phyloP scores from a whole-genome alignment of 2,113 vertebrate species.

The Strigops habroptila region DNA sequence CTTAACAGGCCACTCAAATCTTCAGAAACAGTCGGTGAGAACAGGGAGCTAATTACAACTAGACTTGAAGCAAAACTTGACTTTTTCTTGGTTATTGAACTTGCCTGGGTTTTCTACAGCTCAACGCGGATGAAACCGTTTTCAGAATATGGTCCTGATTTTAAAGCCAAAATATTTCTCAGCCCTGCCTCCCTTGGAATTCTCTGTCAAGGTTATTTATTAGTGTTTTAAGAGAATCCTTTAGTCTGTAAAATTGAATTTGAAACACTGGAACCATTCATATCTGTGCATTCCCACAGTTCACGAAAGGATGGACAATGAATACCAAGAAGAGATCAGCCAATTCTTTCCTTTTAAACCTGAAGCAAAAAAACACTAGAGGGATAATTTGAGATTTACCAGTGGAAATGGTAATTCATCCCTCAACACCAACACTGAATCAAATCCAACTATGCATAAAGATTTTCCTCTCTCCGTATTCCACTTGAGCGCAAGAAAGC shows the following conservation, averaged over 20 bases:
- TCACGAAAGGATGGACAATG: not conserved
- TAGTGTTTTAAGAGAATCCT: not conserved
- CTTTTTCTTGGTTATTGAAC: not conserved
- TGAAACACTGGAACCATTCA: not conserved
- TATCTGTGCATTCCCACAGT: not conserved
- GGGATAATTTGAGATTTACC: not conserved
- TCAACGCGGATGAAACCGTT: not conserved
- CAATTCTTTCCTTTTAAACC: not conserved
- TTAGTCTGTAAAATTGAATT: not conserved
- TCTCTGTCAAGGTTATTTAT: not conserved
- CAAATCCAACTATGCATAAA: not conserved
- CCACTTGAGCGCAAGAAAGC: not conserved
- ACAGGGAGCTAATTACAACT: not conserved
- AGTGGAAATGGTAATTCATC: not conserved
- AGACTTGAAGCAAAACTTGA: not conserved
- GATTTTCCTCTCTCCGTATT: not conserved
- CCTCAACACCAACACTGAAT: not conserved
- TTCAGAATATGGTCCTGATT: not conserved
- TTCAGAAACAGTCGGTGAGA: not conserved
- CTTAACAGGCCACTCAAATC: not conserved
- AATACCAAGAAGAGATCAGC: not conserved
- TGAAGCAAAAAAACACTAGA: not conserved
- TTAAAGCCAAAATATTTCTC: slow-evolving; percentile 4
- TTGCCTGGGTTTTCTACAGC: not conserved
- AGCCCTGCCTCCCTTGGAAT: not conserved